phyloP scores from a whole-genome alignment of 1,140 invertebrate genomes.

The Zaprionus lachaisei region DNA sequence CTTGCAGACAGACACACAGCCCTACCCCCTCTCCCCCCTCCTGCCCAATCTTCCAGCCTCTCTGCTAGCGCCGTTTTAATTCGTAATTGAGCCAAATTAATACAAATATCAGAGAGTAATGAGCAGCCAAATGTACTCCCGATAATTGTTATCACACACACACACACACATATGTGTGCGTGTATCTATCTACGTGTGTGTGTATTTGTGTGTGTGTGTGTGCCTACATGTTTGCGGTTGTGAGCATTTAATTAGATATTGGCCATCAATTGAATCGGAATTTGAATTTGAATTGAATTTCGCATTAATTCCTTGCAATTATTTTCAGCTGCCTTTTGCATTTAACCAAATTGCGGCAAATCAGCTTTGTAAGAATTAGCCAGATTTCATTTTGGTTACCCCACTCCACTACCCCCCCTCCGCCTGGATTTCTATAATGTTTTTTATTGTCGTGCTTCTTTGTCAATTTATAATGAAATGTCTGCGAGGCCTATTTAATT shows the following conservation, averaged over 20 bases:
- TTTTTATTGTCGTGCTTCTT: constrained; percentile 10
- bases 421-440: not conserved
- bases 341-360: constrained; percentile 69
- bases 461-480: constrained; percentile 33
- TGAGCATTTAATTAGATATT: constrained; percentile 75
- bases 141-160: constrained; percentile 25
- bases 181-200: constrained; percentile 11
- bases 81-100: constrained; percentile 48
- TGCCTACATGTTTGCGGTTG: constrained; percentile 34
- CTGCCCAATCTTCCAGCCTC: not conserved
- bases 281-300: constrained; percentile 49
- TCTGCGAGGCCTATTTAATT: constrained; percentile 37
- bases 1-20: not conserved
- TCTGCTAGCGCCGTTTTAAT: constrained; percentile 20
- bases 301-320: constrained; percentile 64
- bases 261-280: constrained; percentile 66
- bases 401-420: not conserved
- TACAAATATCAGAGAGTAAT: constrained; percentile 36
- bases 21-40: not conserved
- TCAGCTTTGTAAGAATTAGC: constrained; percentile 68
- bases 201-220: not conserved
- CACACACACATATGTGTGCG: not conserved
- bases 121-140: constrained; percentile 20
- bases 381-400: constrained; percentile 56
- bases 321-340: constrained; percentile 53